Percentiles rank a stretch among this genome's conserved stretches.
Evolutionary conservation across 2,797 vertebrate genomes (phyloP).

Genomic region (Phalanger gymnotis): DNA sequence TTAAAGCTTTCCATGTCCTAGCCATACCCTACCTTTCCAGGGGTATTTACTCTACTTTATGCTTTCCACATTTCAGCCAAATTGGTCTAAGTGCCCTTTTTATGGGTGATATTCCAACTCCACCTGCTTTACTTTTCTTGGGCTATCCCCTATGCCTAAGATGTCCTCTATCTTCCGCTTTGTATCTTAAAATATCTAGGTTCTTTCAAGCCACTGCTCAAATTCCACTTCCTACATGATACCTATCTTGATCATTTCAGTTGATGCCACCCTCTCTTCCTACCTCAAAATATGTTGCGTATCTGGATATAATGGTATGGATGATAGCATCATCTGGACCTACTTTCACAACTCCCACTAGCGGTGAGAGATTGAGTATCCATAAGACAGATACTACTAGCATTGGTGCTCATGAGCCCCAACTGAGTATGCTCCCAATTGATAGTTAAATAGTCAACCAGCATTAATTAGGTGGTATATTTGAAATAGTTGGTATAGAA

Average conservation of each 20-base stretch:
- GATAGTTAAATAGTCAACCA: neutral
- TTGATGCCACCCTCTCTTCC: neutral
- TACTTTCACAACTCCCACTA: neutral
- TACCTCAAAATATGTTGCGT: neutral
- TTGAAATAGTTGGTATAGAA: neutral
- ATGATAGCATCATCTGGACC: neutral
- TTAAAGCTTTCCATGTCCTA: neutral
- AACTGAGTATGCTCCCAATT: neutral
- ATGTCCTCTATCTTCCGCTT: neutral
- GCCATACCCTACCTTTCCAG: neutral
- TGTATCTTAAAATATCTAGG: neutral
- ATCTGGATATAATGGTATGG: neutral
- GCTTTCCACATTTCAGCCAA: neutral
- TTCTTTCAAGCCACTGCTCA: neutral
- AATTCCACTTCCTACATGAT: neutral
- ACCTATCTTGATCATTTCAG: neutral
- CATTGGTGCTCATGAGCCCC: neutral
- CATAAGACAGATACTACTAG: neutral
- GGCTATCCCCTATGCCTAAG: neutral
- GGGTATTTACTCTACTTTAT: neutral
- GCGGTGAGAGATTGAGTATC: neutral
- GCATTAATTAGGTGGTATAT: neutral
- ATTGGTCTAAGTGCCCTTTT: neutral
- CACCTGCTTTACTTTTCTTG: neutral
- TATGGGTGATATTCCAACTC: neutral